These are phyloP conservation scores for Drosophila neocordata DNA, from an alignment of 1,140 invertebrate genomes.

Conservation along the genomic window DNA sequence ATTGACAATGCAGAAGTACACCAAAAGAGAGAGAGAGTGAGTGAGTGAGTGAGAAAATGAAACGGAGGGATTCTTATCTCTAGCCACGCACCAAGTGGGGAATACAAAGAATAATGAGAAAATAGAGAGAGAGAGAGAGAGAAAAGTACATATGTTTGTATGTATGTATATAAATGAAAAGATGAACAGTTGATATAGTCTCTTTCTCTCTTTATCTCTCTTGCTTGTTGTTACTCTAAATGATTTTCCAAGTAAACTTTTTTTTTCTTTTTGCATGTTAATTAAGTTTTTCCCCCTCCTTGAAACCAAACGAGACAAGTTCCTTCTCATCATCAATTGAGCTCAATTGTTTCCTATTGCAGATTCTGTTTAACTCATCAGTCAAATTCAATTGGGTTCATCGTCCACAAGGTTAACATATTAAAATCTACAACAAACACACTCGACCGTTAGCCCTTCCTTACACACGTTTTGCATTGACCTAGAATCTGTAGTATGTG, in stretches of 20 bases:
- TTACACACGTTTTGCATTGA: constrained; percentile 54
- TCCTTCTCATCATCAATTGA: constrained; percentile 55
- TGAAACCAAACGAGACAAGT: constrained; percentile 28
- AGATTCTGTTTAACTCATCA: constrained; percentile 44
- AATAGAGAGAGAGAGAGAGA: constrained; percentile 16
- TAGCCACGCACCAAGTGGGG: constrained; percentile 63
- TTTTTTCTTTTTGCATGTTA: constrained; percentile 29
- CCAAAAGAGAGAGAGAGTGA: not conserved
- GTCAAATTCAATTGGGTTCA: constrained; percentile 70
- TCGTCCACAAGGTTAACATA: constrained; percentile 53
- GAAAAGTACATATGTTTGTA: not conserved
- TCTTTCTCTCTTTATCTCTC: not conserved
- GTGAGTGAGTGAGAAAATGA: not conserved
- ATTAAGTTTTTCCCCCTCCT: constrained; percentile 64
- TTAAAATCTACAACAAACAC: not conserved
- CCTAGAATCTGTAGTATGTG: constrained; percentile 54
- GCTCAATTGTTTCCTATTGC: constrained; percentile 65
- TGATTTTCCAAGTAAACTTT: constrained; percentile 63
- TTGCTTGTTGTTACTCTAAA: too few species aligned
- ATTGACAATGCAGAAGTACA: constrained; percentile 24
- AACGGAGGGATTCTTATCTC: constrained; percentile 52
- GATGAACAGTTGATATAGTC: not conserved
- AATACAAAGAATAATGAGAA: constrained; percentile 40
- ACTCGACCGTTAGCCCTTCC: constrained; percentile 3
- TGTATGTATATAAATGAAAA: not conserved